These are phyloP conservation scores for Caenorhabditis elegans DNA, from an alignment of 1,140 invertebrate genomes.

Conservation along the genomic window WBcel235 BX284602.5:6966001-6966500, in stretches of 20 bases:
- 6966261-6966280: no score
- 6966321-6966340: constrained; percentile 27
- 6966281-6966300: not conserved
- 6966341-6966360: not conserved
- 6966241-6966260: no score
- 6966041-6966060: constrained; percentile 25
- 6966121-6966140: constrained; percentile 21
- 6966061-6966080: constrained; percentile 35
- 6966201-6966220: no score
- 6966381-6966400: not conserved
- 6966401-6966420: not conserved
- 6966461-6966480: constrained; percentile 9
- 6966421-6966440: no score
- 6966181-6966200: no score
- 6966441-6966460: no score
- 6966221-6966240: no score
- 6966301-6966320: constrained; percentile 1
- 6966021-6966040: constrained; percentile 7
- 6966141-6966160: no score
- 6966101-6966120: constrained; percentile 35
- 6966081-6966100: constrained; percentile 30
- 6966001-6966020: not conserved
- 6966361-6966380: not conserved
- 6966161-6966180: not conserved
- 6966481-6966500: not conserved